These are phyloP conservation scores for Huso huso DNA, from an alignment of 2,797 vertebrate genomes.

Conservation along the genomic window DNA sequence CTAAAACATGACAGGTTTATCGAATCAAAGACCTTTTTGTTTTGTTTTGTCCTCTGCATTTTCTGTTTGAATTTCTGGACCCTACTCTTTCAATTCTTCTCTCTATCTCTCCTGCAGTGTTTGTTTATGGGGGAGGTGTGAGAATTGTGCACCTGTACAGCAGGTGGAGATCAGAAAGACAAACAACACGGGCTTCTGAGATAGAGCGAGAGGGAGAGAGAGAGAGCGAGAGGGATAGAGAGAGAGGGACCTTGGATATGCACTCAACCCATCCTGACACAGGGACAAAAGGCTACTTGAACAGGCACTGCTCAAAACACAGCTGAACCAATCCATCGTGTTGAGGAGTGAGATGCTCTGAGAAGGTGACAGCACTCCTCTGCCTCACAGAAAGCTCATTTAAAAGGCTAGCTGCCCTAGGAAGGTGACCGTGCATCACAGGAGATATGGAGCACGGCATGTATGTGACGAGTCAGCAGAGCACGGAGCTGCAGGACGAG, in stretches of 20 bases:
- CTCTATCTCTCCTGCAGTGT: not conserved
- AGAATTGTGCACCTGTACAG: not conserved
- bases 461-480: not conserved
- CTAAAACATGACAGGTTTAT: no score
- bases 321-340: no score
- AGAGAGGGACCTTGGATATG: not conserved
- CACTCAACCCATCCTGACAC: no score
- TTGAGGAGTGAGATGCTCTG: no score
- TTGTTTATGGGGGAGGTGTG: not conserved
- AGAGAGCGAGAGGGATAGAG: not conserved
- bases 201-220: not conserved
- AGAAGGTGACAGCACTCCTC: no score
- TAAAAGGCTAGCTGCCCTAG: no score
- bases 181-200: not conserved
- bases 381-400: no score
- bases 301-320: no score
- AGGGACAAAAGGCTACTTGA: no score
- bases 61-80: not conserved
- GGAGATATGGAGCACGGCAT: not conserved
- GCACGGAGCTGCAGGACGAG: not conserved
- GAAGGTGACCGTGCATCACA: not conserved
- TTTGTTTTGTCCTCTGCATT: no score
- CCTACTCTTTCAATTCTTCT: slow-evolving; percentile 4
- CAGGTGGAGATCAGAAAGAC: not conserved
- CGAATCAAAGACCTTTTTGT: no score